A percentile compares a stretch with the other conserved stretches of the same genome.
These are phyloP conservation scores for Butorides virescens DNA, from an alignment of 2,113 vertebrate species.

Conservation along the genomic window DNA sequence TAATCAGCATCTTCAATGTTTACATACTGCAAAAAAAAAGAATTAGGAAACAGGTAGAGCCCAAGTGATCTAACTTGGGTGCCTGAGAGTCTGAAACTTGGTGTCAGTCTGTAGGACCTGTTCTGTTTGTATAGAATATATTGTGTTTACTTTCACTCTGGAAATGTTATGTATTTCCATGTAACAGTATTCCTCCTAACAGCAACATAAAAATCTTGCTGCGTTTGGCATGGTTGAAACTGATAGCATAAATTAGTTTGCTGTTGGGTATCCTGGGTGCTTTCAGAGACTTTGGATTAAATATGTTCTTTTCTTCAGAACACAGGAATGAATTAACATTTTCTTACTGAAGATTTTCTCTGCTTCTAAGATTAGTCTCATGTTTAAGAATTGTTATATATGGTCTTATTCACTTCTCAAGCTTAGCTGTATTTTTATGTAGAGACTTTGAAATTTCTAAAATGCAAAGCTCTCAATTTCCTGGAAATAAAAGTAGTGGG, in stretches of 20 bases:
- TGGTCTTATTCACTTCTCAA: background rate
- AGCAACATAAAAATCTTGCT: background rate
- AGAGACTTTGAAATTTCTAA: conserved; percentile 19
- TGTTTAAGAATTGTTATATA: background rate
- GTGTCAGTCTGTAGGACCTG: background rate
- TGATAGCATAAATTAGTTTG: background rate
- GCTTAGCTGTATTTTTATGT: background rate
- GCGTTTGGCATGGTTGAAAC: background rate
- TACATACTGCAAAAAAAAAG: accelerated
- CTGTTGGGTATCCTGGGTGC: background rate
- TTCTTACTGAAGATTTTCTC: background rate
- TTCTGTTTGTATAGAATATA: background rate
- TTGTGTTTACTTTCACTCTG: background rate
- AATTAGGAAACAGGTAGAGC: background rate
- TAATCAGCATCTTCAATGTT: background rate
- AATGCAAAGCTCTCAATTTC: conserved; percentile 3
- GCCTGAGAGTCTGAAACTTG: background rate
- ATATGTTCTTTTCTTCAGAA: background rate
- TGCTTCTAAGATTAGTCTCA: background rate
- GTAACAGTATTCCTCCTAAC: background rate
- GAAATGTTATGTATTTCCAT: background rate
- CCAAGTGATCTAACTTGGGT: background rate
- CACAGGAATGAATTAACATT: background rate
- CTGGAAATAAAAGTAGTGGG: background rate
- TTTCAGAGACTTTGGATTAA: background rate